Evolutionary conservation across 2,113 vertebrate genomes (phyloP).

Genomic region (Cavia porcellus): DNA sequence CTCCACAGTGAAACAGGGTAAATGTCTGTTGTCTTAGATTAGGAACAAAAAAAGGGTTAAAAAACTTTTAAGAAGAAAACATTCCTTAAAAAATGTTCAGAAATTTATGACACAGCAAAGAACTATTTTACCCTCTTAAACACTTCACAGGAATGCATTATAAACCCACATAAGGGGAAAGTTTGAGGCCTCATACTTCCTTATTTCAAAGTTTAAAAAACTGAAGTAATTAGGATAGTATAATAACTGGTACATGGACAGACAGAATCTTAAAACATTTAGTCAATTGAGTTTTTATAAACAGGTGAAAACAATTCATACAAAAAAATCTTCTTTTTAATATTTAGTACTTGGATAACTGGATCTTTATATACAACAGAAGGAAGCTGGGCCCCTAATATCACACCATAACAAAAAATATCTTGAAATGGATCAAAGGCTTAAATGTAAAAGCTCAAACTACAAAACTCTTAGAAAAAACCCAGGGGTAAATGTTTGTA

Average conservation of each 20-base stretch:
- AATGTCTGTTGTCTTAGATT: background rate
- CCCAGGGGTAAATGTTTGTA: background rate
- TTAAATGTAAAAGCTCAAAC: background rate
- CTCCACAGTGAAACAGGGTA: background rate
- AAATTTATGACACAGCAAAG: background rate
- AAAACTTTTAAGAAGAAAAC: background rate
- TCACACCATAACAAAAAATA: background rate
- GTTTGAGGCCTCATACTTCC: background rate
- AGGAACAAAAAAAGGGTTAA: background rate
- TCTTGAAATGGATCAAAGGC: background rate
- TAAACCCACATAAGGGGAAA: background rate
- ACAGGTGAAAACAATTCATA: background rate
- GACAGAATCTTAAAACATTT: background rate
- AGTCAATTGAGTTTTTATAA: background rate
- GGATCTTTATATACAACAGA: background rate
- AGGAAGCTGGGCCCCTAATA: background rate
- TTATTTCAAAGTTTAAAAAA: background rate
- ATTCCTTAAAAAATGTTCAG: background rate
- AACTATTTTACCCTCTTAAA: background rate
- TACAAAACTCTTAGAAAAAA: background rate
- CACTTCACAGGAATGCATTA: background rate
- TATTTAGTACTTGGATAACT: background rate
- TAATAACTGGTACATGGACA: background rate
- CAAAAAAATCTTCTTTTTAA: background rate
- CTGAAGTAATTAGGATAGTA: background rate